Percentiles rank a stretch among this genome's conserved stretches.
phyloP scores from a whole-genome alignment of 2,113 vertebrate genomes.

The Ailurus styani region DNA sequence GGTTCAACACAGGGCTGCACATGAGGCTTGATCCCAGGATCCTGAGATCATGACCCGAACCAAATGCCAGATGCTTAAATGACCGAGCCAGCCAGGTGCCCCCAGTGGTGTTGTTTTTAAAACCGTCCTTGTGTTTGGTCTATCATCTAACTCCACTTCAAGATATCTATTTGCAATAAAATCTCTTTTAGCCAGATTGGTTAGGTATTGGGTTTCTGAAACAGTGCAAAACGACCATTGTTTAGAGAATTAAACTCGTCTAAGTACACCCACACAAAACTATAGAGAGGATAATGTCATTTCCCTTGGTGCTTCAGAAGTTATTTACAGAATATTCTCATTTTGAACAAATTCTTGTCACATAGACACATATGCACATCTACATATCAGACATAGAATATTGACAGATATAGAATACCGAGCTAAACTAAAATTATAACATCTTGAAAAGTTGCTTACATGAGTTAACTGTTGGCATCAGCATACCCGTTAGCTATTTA shows the following conservation, averaged over 20 bases:
- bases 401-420: background rate
- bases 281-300: constrained; percentile 5
- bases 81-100: background rate
- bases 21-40: background rate
- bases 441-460: background rate
- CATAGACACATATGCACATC: background rate
- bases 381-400: background rate
- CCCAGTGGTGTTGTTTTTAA: constrained; percentile 2
- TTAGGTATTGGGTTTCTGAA: background rate
- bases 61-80: background rate
- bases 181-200: constrained; percentile 24
- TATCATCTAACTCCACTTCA: constrained; percentile 12
- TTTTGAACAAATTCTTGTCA: constrained; percentile 30
- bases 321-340: constrained; percentile 17
- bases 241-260: constrained; percentile 14
- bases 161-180: background rate
- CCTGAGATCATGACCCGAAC: background rate
- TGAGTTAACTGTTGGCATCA: background rate
- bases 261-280: background rate
- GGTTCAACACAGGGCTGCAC: background rate
- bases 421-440: background rate
- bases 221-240: constrained; percentile 4
- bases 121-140: background rate
- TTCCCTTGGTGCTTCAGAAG: background rate
- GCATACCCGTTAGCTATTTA: background rate